Evolutionary conservation across 2,888 invertebrate genomes (phyloP).

Genomic region (Temnothorax ravouxi): DNA sequence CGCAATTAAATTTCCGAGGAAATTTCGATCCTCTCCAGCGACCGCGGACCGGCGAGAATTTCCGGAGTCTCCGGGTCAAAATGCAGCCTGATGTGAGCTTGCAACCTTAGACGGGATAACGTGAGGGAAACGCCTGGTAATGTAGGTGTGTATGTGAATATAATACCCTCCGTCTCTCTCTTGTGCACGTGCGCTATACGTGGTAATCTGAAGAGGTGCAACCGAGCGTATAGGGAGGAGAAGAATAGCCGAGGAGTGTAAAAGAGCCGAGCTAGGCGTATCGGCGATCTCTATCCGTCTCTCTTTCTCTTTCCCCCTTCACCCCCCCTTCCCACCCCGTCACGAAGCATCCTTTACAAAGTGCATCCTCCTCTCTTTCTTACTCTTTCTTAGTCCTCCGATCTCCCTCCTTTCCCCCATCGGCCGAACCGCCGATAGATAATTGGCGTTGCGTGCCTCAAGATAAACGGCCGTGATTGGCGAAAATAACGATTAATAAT

Average conservation of each 20-base stretch:
- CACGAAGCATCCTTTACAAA: slow-evolving; percentile 35
- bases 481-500: slow-evolving; percentile 86
- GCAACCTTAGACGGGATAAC: slow-evolving; percentile 42
- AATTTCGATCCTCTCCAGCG: slow-evolving; percentile 22
- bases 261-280: slow-evolving; percentile 69
- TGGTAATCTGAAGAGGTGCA: slow-evolving; percentile 35
- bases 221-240: slow-evolving; percentile 30
- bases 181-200: slow-evolving; percentile 37
- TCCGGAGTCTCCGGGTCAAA: slow-evolving; percentile 34
- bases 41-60: slow-evolving; percentile 23
- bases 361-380: slow-evolving; percentile 39
- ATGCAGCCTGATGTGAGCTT: slow-evolving; percentile 3
- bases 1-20: slow-evolving; percentile 35
- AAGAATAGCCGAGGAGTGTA: slow-evolving; percentile 56
- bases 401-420: slow-evolving; percentile 60
- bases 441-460: slow-evolving; percentile 85
- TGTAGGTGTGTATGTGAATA: neutral
- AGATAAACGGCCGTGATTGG: slow-evolving; percentile 85
- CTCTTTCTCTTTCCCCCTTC: slow-evolving; percentile 50
- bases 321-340: slow-evolving; percentile 46
- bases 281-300: slow-evolving; percentile 55
- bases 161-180: slow-evolving; percentile 31
- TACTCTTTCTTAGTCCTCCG: slow-evolving; percentile 39
- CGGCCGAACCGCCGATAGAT: slow-evolving; percentile 81
- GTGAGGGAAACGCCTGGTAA: slow-evolving; percentile 28